Evolutionary conservation across 2,888 invertebrate genomes (phyloP).

Genomic region (Melitaea athalia): DNA sequence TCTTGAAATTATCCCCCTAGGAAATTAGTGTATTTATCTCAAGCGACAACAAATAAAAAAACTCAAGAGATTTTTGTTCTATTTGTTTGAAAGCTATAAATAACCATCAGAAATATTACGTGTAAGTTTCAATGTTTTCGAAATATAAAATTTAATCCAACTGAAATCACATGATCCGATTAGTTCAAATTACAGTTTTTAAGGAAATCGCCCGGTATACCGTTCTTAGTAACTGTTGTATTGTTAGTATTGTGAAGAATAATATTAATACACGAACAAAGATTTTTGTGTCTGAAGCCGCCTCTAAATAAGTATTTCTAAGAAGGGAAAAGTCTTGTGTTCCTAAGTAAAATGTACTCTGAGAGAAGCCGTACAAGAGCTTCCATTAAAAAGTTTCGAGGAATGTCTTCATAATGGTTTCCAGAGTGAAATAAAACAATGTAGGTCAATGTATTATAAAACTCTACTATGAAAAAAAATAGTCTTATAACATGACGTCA

Average conservation of each 20-base stretch:
- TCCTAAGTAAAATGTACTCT: constrained; percentile 15
- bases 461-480: background rate
- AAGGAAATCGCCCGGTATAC: no score
- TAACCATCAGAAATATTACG: no score
- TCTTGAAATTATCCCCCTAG: no score
- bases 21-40: no score
- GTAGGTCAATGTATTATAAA: constrained; percentile 8
- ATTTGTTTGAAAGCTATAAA: no score
- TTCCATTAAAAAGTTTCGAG: constrained; percentile 19
- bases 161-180: no score
- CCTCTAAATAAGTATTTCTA: constrained; percentile 14
- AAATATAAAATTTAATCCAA: no score
- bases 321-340: constrained; percentile 13
- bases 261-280: background rate
- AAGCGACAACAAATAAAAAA: no score
- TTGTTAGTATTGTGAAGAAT: background rate
- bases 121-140: no score
- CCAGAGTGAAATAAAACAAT: background rate
- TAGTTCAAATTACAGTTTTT: no score
- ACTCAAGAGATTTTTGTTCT: no score
- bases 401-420: constrained; percentile 10
- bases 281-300: background rate
- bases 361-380: constrained; percentile 15
- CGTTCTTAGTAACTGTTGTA: background rate
- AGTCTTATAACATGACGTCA: background rate